phyloP scores from a whole-genome alignment of 2,113 vertebrate genomes.

The Hiodon alosoides region DNA sequence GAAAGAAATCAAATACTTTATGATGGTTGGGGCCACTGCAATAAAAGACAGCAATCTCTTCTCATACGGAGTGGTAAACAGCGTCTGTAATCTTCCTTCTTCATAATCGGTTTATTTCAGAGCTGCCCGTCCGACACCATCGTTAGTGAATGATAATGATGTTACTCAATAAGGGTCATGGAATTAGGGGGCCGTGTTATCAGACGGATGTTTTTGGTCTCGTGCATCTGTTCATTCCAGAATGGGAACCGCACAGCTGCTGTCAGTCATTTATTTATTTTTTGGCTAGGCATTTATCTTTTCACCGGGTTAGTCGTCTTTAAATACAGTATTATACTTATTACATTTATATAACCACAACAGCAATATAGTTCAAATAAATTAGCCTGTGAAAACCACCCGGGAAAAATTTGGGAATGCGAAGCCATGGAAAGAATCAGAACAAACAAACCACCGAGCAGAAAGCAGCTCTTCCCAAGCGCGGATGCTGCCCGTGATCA shows the following conservation, averaged over 20 bases:
- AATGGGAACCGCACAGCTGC: conserved; percentile 48
- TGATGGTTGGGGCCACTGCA: conserved; percentile 71
- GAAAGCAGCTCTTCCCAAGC: conserved; percentile 1
- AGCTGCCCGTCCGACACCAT: conserved; percentile 59
- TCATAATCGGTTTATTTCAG: conserved; percentile 70
- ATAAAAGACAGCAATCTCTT: conserved; percentile 54
- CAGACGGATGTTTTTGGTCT: conserved; percentile 57
- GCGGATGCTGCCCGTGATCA: conserved; percentile 44
- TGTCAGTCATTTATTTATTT: conserved; percentile 53
- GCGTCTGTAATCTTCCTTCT: conserved; percentile 58
- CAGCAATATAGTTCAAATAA: too few species aligned
- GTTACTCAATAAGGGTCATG: conserved; percentile 59
- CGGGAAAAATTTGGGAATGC: too few species aligned
- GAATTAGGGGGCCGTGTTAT: conserved; percentile 48
- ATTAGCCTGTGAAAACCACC: too few species aligned
- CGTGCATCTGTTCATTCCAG: conserved; percentile 60
- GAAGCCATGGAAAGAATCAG: background rate
- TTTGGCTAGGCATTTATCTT: conserved; percentile 30
- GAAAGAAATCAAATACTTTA: conserved; percentile 78
- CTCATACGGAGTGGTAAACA: conserved; percentile 60
- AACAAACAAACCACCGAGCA: background rate
- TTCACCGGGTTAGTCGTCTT: too few species aligned
- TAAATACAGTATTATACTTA: too few species aligned
- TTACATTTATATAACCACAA: too few species aligned
- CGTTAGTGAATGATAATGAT: conserved; percentile 69